Evolutionary conservation across 35 echinoderm and acorn worm species (phyloP).

Genomic region (Apostichopus japonicus): DNA sequence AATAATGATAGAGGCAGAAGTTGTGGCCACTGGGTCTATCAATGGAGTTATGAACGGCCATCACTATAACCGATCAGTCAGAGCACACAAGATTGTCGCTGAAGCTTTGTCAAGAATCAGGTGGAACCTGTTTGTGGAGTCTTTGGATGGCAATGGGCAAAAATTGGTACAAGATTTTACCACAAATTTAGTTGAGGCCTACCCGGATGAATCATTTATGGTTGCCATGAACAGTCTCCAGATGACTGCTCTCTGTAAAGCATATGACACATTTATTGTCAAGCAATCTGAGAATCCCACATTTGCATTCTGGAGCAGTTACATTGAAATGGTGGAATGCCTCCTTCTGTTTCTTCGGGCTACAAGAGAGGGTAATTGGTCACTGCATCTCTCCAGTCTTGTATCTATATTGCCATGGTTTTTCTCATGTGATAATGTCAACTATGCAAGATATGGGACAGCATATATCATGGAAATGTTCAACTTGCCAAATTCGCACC

Average conservation of each 20-base stretch:
- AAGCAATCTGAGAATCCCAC: background rate
- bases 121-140: constrained; percentile 26
- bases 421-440: constrained; percentile 59
- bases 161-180: background rate
- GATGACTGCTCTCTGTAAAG: constrained; percentile 4
- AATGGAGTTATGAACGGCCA: constrained; percentile 63
- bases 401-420: constrained; percentile 52
- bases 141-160: background rate
- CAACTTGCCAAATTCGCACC: background rate
- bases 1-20: constrained; percentile 45
- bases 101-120: constrained; percentile 36
- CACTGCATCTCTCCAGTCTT: constrained; percentile 31
- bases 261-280: no score
- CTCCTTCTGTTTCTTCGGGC: constrained; percentile 27
- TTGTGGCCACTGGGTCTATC: constrained; percentile 43
- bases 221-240: constrained; percentile 43
- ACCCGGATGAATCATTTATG: constrained; percentile 45
- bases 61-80: constrained; percentile 38
- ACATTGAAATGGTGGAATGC: constrained; percentile 41
- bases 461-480: constrained; percentile 63
- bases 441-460: constrained; percentile 62
- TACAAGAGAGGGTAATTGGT: constrained; percentile 47
- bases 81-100: constrained; percentile 23
- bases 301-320: constrained; percentile 46
- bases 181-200: background rate